phyloP scores from a whole-genome alignment of 2,888 invertebrate genomes.

The Synergus gifuensis region DNA sequence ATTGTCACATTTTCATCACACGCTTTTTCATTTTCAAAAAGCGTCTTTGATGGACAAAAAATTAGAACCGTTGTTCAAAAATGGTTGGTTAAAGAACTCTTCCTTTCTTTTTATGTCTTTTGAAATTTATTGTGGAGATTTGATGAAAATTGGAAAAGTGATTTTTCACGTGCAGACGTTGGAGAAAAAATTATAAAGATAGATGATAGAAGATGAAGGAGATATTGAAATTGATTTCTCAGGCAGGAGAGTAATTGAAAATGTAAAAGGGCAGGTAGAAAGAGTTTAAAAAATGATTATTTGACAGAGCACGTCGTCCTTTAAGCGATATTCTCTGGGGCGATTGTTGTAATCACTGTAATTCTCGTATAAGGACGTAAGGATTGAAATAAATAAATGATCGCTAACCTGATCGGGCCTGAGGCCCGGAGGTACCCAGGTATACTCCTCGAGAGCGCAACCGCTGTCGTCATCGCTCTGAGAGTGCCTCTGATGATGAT shows the following conservation, averaged over 20 bases:
- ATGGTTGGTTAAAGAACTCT: too few species aligned
- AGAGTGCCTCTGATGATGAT: constrained; percentile 91
- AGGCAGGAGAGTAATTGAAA: constrained; percentile 12
- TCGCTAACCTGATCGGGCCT: constrained; percentile 94
- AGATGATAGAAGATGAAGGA: constrained; percentile 1
- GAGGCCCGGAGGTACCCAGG: constrained; percentile 98
- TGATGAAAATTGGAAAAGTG: too few species aligned
- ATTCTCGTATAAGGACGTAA: constrained; percentile 21
- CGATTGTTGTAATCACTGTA: constrained; percentile 15
- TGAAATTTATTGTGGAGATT: too few species aligned
- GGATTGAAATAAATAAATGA: constrained; percentile 34
- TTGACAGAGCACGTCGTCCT: constrained; percentile 15
- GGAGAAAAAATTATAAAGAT: neutral
- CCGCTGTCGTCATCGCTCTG: constrained; percentile 99
- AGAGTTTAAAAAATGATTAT: constrained; percentile 8
- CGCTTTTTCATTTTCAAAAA: too few species aligned
- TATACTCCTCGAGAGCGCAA: constrained; percentile 98
- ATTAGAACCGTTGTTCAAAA: too few species aligned
- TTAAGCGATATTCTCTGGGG: constrained; percentile 22
- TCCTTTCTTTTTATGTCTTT: too few species aligned
- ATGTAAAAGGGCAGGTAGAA: neutral
- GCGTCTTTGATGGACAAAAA: too few species aligned
- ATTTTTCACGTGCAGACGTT: too few species aligned
- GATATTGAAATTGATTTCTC: constrained; percentile 12
- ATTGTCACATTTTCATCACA: too few species aligned